Evolutionary conservation across 2,113 vertebrate species (phyloP).

Genomic region (Actenoides hombroni): DNA sequence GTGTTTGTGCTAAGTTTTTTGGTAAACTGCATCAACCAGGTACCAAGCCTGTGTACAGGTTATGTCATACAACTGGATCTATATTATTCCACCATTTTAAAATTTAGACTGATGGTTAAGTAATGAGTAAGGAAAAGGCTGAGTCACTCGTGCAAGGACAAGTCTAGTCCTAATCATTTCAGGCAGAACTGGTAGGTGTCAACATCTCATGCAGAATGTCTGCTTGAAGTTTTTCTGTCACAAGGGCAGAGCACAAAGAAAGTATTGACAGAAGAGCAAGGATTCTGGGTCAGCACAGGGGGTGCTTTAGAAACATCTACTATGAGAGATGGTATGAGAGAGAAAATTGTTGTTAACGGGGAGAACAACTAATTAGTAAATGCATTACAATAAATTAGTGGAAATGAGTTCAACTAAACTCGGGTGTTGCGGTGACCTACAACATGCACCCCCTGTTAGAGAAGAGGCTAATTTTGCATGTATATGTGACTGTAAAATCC

Average conservation of each 20-base stretch:
- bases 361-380: background rate
- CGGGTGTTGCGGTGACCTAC: background rate
- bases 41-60: background rate
- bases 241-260: background rate
- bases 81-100: background rate
- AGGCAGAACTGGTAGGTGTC: background rate
- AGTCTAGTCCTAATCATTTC: background rate
- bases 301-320: background rate
- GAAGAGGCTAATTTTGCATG: background rate
- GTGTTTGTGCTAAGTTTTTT: background rate
- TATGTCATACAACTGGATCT: background rate
- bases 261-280: background rate
- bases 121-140: background rate
- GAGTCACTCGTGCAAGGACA: background rate
- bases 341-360: background rate
- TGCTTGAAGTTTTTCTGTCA: background rate
- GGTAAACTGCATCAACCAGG: background rate
- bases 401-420: background rate
- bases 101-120: background rate
- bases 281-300: background rate
- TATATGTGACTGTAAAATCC: background rate
- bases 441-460: background rate
- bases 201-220: background rate
- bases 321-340: background rate
- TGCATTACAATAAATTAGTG: background rate